These are phyloP conservation scores for Aromia moschata DNA, from an alignment of 2,888 invertebrate species.

Conservation along the genomic window DNA sequence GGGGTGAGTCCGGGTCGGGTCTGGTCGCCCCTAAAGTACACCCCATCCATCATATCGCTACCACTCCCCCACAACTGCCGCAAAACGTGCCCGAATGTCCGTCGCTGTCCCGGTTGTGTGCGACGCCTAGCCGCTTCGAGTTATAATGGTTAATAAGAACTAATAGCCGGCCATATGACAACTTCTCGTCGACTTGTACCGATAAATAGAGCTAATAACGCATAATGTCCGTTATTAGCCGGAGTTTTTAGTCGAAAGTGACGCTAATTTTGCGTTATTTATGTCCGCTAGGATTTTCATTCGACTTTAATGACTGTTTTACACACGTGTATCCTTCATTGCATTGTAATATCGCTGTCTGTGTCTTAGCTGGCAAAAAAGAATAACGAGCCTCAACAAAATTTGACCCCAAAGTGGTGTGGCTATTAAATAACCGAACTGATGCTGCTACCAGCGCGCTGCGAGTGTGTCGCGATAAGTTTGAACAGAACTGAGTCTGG, in stretches of 20 bases:
- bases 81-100: conserved; percentile 45
- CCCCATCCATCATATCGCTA: conserved; percentile 55
- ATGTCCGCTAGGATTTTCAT: conserved; percentile 13
- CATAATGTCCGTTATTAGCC: conserved; percentile 46
- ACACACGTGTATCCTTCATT: conserved; percentile 9
- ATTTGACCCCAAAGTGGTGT: too few species aligned
- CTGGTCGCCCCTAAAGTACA: conserved; percentile 46
- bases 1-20: conserved; percentile 45
- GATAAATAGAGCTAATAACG: conserved; percentile 44
- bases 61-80: conserved; percentile 58
- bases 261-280: conserved; percentile 36
- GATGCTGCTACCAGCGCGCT: too few species aligned
- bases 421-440: too few species aligned
- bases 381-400: too few species aligned
- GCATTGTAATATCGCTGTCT: conserved; percentile 1
- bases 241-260: conserved; percentile 38
- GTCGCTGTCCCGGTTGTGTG: conserved; percentile 28
- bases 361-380: not conserved
- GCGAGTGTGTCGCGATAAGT: too few species aligned
- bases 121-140: not conserved
- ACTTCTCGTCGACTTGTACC: conserved; percentile 40
- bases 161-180: conserved; percentile 47
- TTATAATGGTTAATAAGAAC: conserved; percentile 35
- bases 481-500: too few species aligned
- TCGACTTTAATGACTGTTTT: conserved; percentile 24